These are phyloP conservation scores for Chrysogorgia sp. DNA, from an alignment of 92 coral and sea anemone species.

Conservation along the genomic window DNA sequence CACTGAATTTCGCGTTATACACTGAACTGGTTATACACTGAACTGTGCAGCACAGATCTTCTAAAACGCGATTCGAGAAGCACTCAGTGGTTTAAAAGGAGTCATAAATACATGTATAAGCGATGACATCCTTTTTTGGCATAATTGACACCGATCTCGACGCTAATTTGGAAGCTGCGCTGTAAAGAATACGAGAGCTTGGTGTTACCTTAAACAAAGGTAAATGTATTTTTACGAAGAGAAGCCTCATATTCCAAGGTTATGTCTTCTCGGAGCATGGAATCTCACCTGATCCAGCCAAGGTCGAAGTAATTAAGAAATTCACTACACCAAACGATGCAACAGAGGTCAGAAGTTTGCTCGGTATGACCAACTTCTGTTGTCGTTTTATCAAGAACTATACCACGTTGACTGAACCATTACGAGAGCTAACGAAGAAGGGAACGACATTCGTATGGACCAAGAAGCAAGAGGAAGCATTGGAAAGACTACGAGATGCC, in stretches of 20 bases:
- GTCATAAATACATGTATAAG: too few relatives aligned
- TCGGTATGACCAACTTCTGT: constrained; percentile 63
- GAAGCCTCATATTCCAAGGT: constrained; percentile 36
- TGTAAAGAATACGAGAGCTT: constrained; percentile 50
- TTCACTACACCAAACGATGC: constrained; percentile 51
- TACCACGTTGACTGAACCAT: constrained; percentile 38
- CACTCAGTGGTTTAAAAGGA: too few relatives aligned
- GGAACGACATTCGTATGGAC: too few relatives aligned
- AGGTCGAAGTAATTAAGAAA: constrained; percentile 43
- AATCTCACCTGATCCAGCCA: constrained; percentile 43
- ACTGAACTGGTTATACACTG: too few relatives aligned
- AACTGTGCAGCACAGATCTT: too few relatives aligned
- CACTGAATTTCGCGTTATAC: too few relatives aligned
- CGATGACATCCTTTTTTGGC: too few relatives aligned
- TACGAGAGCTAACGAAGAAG: background rate
- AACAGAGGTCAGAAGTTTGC: constrained; percentile 60
- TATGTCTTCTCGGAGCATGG: constrained; percentile 49
- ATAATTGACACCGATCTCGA: constrained; percentile 43
- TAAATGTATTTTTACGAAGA: constrained; percentile 51
- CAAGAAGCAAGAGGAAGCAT: too few relatives aligned
- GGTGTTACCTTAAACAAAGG: constrained; percentile 58
- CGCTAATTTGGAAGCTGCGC: constrained; percentile 39
- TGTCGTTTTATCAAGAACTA: constrained; percentile 50
- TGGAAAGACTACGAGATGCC: too few relatives aligned
- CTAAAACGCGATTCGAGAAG: too few relatives aligned